A percentile compares a stretch with the other conserved stretches of the same genome.
Conservation (phyloP, 1,140 invertebrate species). For the Polyergus mexicanus region DNA sequence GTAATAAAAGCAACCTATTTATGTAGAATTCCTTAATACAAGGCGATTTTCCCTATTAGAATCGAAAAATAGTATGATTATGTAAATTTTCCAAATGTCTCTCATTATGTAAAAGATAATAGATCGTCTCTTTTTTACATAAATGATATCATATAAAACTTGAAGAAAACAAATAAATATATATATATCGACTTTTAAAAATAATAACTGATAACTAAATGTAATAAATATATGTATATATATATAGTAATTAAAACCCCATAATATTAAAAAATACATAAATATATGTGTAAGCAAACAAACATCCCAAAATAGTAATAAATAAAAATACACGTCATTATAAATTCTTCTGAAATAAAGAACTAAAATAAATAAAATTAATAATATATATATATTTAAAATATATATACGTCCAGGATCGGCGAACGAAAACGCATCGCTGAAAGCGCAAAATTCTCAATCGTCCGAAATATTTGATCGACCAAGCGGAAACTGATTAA, state of each 20-base stretch:
- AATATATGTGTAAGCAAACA: not conserved
- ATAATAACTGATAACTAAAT: not conserved
- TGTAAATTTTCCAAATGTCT: slow-evolving; percentile 46
- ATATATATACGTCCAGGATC: not conserved
- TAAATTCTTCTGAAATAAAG: not conserved
- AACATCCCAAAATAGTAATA: slow-evolving; percentile 22
- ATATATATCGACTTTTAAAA: no score
- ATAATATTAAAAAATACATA: not conserved
- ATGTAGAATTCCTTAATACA: not conserved
- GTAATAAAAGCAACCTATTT: not conserved
- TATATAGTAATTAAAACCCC: not conserved
- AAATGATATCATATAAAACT: no score
- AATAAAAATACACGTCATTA: slow-evolving; percentile 1
- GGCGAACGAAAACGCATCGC: not conserved
- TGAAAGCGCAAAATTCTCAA: not conserved
- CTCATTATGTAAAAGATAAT: slow-evolving; percentile 52
- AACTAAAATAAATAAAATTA: slow-evolving; percentile 1
- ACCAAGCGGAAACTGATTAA: slow-evolving; percentile 17
- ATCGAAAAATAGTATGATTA: not conserved
- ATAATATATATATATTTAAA: not conserved
- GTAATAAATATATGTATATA: not conserved
- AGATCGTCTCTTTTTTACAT: slow-evolving; percentile 35
- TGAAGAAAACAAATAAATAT: no score
- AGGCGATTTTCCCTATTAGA: slow-evolving; percentile 43
- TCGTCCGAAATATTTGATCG: not conserved